Conservation (phyloP, 2,113 vertebrate genomes). For the Hyaena hyaena region DNA sequence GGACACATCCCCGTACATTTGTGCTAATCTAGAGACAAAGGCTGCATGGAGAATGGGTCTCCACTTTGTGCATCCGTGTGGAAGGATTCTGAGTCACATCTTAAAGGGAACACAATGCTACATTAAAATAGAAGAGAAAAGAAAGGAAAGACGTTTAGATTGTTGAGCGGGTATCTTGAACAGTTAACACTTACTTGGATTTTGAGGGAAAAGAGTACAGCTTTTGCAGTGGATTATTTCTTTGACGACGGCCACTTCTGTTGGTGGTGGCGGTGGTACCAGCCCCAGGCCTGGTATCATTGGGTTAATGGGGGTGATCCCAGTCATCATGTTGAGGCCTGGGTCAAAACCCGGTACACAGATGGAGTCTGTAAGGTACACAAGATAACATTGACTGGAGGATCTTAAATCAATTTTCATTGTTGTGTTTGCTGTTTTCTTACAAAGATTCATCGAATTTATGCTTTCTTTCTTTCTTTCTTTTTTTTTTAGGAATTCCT, state of each 20-base stretch:
- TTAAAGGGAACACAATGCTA: background rate
- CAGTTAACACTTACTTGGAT: conserved; percentile 94
- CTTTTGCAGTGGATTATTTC: conserved; percentile 98
- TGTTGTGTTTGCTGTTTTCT: conserved; percentile 48
- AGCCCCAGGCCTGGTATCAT: conserved; percentile 95
- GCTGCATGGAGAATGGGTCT: background rate
- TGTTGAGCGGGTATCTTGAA: background rate
- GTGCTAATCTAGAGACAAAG: background rate
- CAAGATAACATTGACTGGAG: conserved; percentile 71
- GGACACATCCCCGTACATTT: background rate
- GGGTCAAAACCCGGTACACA: conserved; percentile 96
- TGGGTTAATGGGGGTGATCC: conserved; percentile 94
- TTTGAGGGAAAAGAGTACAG: conserved; percentile 97
- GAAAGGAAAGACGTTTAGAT: background rate
- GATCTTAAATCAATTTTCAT: conserved; percentile 60
- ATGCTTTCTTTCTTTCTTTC: background rate
- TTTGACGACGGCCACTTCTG: conserved; percentile 93
- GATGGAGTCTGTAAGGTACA: conserved; percentile 91
- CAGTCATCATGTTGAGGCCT: conserved; percentile 92
- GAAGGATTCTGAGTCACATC: background rate
- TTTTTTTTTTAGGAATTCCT: background rate
- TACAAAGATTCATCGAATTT: conserved; percentile 28
- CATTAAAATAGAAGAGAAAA: background rate
- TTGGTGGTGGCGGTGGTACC: conserved; percentile 89
- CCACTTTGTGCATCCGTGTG: background rate